A percentile compares a stretch with the other conserved stretches of the same genome.
Evolutionary conservation across 1,140 invertebrate species (phyloP).

Genomic region (Orius insidiosus): DNA sequence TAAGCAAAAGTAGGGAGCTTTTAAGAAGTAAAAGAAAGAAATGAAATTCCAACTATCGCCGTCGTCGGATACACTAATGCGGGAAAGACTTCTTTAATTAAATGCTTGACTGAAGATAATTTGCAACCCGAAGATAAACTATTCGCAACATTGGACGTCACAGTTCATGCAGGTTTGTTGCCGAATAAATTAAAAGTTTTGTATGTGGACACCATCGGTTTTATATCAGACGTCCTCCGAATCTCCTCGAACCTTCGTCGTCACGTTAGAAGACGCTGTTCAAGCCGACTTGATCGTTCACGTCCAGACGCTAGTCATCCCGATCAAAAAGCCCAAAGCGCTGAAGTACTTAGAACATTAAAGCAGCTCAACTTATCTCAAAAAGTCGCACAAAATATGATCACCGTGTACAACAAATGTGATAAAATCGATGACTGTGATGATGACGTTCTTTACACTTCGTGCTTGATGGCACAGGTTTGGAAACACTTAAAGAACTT

Average conservation of each 20-base stretch:
- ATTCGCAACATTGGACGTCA: constrained; percentile 84
- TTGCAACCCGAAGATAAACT: constrained; percentile 58
- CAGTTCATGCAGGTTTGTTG: constrained; percentile 49
- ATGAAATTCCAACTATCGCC: constrained; percentile 47
- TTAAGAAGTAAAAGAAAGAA: constrained; percentile 37
- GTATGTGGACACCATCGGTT: constrained; percentile 81
- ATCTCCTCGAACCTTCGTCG: constrained; percentile 61
- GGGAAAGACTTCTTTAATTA: constrained; percentile 72
- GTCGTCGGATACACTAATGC: constrained; percentile 84
- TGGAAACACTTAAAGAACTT: constrained; percentile 33
- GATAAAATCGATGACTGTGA: constrained; percentile 34
- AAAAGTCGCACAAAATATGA: constrained; percentile 38
- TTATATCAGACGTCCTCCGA: constrained; percentile 76
- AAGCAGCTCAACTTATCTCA: constrained; percentile 33
- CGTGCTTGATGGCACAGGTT: constrained; percentile 26
- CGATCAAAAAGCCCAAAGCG: constrained; percentile 45
- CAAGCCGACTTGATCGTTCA: constrained; percentile 65
- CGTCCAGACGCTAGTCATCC: constrained; percentile 70
- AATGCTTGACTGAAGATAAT: constrained; percentile 48
- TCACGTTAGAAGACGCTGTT: constrained; percentile 68
- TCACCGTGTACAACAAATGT: constrained; percentile 70
- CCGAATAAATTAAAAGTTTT: constrained; percentile 49
- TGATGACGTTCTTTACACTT: constrained; percentile 18
- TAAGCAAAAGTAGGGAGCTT: constrained; percentile 40
- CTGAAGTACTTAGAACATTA: constrained; percentile 53